These are phyloP conservation scores for Drosophila monieri DNA, from an alignment of 2,888 invertebrate genomes.

Conservation along the genomic window DNA sequence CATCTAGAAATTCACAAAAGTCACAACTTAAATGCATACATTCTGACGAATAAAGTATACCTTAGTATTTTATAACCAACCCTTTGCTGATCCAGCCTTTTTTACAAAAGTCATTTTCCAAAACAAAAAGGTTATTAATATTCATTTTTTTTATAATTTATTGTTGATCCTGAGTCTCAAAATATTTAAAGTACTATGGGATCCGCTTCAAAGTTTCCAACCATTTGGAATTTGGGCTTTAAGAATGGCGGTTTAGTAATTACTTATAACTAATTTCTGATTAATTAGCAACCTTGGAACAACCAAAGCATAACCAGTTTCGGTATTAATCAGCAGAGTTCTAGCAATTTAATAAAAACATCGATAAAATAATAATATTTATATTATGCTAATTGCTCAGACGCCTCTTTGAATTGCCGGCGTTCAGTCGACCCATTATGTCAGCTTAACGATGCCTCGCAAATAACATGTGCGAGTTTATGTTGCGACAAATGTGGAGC, in stretches of 20 bases:
- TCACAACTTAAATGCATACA: too few relatives aligned
- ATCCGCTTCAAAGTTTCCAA: not conserved
- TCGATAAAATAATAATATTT: slow-evolving; percentile 2
- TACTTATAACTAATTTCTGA: slow-evolving; percentile 5
- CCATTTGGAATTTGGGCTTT: not conserved
- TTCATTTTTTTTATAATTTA: too few relatives aligned
- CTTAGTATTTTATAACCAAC: too few relatives aligned
- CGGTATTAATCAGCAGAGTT: not conserved
- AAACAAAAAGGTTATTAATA: too few relatives aligned
- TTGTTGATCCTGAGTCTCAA: not conserved
- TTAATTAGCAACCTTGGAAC: not conserved
- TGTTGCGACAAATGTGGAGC: not conserved
- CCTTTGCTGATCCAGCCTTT: too few relatives aligned
- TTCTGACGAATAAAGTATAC: too few relatives aligned
- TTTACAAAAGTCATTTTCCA: too few relatives aligned
- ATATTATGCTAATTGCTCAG: slow-evolving; percentile 3
- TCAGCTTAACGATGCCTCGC: not conserved
- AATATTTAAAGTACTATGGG: not conserved
- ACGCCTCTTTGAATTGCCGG: slow-evolving; percentile 1
- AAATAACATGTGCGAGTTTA: slow-evolving; percentile 4
- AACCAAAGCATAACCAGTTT: slow-evolving; percentile 1
- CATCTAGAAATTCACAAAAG: too few relatives aligned
- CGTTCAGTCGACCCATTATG: not conserved
- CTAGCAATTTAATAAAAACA: not conserved
- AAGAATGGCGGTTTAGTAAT: not conserved